Base-by-base conservation (phyloP, 1,140 invertebrate genomes). In the Caenorhabditis briggsae region DNA sequence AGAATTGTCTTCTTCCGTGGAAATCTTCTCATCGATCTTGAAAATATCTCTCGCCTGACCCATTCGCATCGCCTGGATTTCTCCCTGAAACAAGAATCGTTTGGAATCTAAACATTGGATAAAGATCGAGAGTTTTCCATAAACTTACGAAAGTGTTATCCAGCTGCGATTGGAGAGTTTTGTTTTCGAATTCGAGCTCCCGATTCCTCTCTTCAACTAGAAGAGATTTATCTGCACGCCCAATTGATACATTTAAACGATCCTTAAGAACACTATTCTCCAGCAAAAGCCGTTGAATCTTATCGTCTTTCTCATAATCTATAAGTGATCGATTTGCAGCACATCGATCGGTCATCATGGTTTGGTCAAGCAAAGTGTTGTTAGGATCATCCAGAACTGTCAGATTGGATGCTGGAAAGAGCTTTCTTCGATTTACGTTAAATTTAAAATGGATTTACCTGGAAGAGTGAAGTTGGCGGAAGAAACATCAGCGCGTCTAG, bases 201-300 rank as follows among this genome's bases (percentile, higher is more conserved):
- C 70, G 46, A 78, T 78, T 78, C 8, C 46, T 33, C 41, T 78
- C 70, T 53, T 78, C 70, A 7, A 78, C 8, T 5, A 78, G 14
- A 46, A 78, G 50, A 6, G 70, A 78, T 23, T 53, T 78, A 12
- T 78, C 70, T 0, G 70, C 70, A 20, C 70, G 70, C 9, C 70
- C 46, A 7, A 48, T 25, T 7, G 70, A 78, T 5, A 78, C 70
- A 78, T 78, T 78, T 20, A 78, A 78, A 5, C 70, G 70, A 53
- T 78, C 70, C 16, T 78, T 78, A 7, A 78, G 70, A 8, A 78
- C 70, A 50, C 70, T 78, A 46, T 78, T 78, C 33, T 78, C 70
- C 7, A 78, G 9, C n/a, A 78, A n/a, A 12, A 78, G n/a, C 5
- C 70, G 70, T 23, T 78, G 70, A 78, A 78, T 78, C 41, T 78